These are phyloP conservation scores for Pantherophis vulpinus DNA, from an alignment of 2,797 vertebrate genomes.

Conservation along the genomic window DNA sequence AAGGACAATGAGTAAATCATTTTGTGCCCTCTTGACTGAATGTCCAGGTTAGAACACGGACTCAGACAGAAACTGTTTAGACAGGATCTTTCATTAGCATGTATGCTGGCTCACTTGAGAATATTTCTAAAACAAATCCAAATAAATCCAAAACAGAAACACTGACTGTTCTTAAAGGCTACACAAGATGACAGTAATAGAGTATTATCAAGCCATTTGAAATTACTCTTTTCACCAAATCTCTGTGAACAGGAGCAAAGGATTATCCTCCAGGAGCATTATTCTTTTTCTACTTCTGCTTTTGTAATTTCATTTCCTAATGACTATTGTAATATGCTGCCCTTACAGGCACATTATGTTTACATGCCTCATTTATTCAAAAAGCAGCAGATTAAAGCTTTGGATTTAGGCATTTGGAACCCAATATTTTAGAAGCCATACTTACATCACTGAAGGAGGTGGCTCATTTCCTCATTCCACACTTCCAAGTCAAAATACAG, in stretches of 20 bases:
- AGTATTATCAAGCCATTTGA: not conserved
- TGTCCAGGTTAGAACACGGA: not conserved
- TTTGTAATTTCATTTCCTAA: not conserved
- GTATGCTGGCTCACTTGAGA: not conserved
- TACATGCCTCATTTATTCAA: not conserved
- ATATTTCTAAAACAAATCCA: not conserved
- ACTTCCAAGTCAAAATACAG: not conserved
- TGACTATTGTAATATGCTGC: not conserved
- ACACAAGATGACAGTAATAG: not conserved
- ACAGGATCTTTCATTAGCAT: not conserved
- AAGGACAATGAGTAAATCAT: not conserved
- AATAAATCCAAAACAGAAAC: not conserved
- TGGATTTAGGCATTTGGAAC: not conserved
- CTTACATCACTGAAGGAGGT: not conserved
- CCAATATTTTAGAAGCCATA: not conserved
- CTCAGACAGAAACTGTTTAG: not conserved
- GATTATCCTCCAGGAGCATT: rapidly evolving
- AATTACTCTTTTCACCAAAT: rapidly evolving
- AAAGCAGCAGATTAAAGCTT: not conserved
- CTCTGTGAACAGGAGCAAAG: not conserved
- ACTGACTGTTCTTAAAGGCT: rapidly evolving
- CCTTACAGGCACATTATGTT: not conserved
- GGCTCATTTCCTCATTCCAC: not conserved
- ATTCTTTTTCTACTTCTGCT: not conserved
- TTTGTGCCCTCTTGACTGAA: not conserved